These are phyloP conservation scores for Acleris sparsana DNA, from an alignment of 2,888 invertebrate species.

Conservation along the genomic window DNA sequence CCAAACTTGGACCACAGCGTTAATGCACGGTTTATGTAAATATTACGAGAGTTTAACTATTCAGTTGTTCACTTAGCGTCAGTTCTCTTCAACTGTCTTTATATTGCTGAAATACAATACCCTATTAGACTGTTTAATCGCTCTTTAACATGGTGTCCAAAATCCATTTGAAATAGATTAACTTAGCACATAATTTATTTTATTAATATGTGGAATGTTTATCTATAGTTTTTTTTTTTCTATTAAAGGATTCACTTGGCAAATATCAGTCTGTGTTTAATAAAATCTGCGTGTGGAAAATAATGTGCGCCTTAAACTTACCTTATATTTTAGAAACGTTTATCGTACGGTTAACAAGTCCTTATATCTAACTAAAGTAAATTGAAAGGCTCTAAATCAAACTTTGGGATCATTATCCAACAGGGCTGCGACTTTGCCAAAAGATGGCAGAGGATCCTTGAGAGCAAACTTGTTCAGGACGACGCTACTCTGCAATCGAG, in stretches of 20 bases:
- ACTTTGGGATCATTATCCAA: not conserved
- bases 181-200: too few relatives aligned
- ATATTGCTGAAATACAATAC: constrained; percentile 62
- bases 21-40: constrained; percentile 81
- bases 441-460: constrained; percentile 10
- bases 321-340: too few relatives aligned
- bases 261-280: too few relatives aligned
- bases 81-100: constrained; percentile 69
- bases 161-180: not conserved
- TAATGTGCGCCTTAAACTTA: too few relatives aligned
- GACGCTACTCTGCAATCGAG: constrained; percentile 53
- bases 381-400: too few relatives aligned
- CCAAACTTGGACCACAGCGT: constrained; percentile 56
- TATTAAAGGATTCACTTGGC: too few relatives aligned
- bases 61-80: constrained; percentile 81
- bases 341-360: too few relatives aligned
- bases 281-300: too few relatives aligned
- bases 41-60: constrained; percentile 82
- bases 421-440: constrained; percentile 3
- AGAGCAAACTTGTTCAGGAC: constrained; percentile 21
- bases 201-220: not conserved
- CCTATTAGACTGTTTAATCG: constrained; percentile 55
- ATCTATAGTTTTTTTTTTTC: not conserved
- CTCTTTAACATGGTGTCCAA: constrained; percentile 52
- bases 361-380: too few relatives aligned